These are phyloP conservation scores for Polydrusus tereticollis DNA, from an alignment of 2,888 invertebrate species.

Conservation along the genomic window DNA sequence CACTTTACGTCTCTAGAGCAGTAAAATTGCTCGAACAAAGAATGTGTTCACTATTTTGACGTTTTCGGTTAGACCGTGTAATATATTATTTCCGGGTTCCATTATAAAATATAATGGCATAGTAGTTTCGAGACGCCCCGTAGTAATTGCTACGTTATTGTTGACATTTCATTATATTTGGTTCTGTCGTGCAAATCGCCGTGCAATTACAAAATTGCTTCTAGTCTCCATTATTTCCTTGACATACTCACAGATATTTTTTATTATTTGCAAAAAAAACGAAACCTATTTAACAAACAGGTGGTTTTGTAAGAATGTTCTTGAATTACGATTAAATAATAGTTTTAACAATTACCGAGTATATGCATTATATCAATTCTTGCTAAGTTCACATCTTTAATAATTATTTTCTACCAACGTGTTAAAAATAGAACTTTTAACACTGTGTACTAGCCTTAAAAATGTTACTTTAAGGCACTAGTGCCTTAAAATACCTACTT, in stretches of 20 bases:
- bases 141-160: not conserved
- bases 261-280: constrained; percentile 14
- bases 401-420: no score
- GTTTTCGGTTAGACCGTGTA: no score
- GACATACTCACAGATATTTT: constrained; percentile 21
- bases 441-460: no score
- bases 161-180: not conserved
- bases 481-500: no score
- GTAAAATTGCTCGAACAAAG: no score
- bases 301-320: constrained; percentile 18
- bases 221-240: constrained; percentile 24
- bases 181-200: not conserved
- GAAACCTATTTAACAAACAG: constrained; percentile 15
- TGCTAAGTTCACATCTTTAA: no score
- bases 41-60: no score
- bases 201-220: constrained; percentile 17
- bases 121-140: not conserved
- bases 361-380: not conserved
- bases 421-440: no score
- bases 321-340: constrained; percentile 4
- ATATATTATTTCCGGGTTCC: no score
- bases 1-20: no score
- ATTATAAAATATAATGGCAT: not conserved
- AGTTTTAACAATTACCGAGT: not conserved
- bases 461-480: no score